Conservation (phyloP, 1,140 invertebrate species). For the Ephestia elutella region DNA sequence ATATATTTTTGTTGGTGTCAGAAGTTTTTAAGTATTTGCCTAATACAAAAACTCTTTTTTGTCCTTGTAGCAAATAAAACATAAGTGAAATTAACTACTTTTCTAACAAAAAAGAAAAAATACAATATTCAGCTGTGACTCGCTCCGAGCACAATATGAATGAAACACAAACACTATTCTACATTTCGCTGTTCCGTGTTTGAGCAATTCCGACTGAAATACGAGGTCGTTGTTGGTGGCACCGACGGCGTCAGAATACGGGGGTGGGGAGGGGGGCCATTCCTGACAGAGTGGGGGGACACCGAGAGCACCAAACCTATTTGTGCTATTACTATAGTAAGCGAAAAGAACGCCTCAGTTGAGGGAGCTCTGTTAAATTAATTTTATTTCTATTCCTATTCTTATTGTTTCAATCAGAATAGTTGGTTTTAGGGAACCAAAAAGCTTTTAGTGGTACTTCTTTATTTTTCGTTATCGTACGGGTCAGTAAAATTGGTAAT, state of each 20-base stretch:
- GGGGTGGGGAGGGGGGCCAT: conserved; percentile 28
- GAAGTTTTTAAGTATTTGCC: too few species aligned
- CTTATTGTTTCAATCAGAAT: not conserved
- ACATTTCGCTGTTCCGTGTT: conserved; percentile 64
- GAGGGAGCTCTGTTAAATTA: conserved; percentile 63
- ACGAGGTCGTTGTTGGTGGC: conserved; percentile 72
- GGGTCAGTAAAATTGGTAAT: too few species aligned
- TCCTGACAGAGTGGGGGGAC: not conserved
- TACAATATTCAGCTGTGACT: not conserved
- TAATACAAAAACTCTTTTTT: too few species aligned
- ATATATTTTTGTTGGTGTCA: too few species aligned
- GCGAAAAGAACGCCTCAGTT: conserved; percentile 62
- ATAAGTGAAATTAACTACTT: too few species aligned
- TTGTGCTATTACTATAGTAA: conserved; percentile 44
- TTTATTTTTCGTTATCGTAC: too few species aligned
- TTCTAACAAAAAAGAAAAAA: too few species aligned
- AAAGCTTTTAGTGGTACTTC: too few species aligned
- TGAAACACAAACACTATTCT: conserved; percentile 52
- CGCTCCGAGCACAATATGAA: not conserved
- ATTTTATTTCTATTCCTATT: conserved; percentile 57
- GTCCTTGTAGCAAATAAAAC: too few species aligned
- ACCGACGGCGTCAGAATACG: conserved; percentile 49
- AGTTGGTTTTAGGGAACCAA: too few species aligned
- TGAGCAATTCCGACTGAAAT: conserved; percentile 71
- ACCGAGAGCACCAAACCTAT: conserved; percentile 48